These are phyloP conservation scores for Gobio gobio DNA, from an alignment of 2,113 vertebrate species.

Conservation along the genomic window DNA sequence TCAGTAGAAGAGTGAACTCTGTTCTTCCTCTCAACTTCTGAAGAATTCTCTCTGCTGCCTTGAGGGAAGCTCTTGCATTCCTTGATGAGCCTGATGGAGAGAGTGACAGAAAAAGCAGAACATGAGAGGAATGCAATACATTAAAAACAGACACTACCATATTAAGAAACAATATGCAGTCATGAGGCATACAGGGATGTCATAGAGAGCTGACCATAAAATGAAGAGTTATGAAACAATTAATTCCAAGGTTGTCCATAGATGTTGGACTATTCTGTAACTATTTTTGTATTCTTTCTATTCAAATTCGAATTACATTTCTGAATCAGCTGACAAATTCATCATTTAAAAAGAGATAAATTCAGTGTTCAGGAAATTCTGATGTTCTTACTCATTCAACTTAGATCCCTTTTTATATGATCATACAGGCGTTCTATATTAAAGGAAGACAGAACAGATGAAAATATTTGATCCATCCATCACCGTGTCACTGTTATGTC, in stretches of 20 bases:
- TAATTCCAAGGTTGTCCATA: too few species aligned
- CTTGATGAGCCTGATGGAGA: slow-evolving; percentile 76
- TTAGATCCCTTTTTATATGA: background rate
- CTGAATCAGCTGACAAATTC: background rate
- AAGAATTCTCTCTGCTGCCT: slow-evolving; percentile 79
- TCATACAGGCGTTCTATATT: background rate
- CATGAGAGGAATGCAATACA: background rate
- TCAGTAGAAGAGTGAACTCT: slow-evolving; percentile 85
- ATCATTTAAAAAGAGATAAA: background rate
- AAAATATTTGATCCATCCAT: background rate
- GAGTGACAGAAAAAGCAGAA: background rate
- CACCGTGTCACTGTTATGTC: background rate
- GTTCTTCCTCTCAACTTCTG: slow-evolving; percentile 84
- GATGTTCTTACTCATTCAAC: background rate
- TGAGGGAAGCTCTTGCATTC: slow-evolving; percentile 80
- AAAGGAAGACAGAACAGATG: background rate
- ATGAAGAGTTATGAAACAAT: too few species aligned
- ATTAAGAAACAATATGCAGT: background rate
- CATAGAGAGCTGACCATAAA: background rate
- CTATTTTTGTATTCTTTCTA: too few species aligned
- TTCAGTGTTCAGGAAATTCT: background rate
- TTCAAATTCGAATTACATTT: background rate
- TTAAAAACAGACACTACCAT: background rate
- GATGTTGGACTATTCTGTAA: background rate
- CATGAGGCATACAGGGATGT: too few species aligned